phyloP scores from a whole-genome alignment of 2,888 invertebrate species.

The Notodonta ziczac region DNA sequence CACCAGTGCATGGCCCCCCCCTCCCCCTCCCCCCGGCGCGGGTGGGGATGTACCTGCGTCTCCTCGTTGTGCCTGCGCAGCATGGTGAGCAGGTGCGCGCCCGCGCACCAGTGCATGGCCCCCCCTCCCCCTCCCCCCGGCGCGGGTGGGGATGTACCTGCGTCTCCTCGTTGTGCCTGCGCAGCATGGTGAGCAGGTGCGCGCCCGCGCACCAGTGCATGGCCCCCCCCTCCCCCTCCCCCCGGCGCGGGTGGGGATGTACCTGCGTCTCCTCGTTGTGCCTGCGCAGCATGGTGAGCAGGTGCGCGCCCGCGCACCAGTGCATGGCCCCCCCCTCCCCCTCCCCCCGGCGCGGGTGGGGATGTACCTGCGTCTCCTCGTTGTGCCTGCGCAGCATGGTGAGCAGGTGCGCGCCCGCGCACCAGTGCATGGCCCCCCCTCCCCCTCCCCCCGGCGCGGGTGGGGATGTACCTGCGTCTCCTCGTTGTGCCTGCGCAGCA shows the following conservation, averaged over 20 bases:
- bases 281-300: slow-evolving; percentile 88
- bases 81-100: slow-evolving; percentile 88
- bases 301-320: slow-evolving; percentile 93
- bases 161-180: slow-evolving; percentile 86
- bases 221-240: too few relatives aligned
- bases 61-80: slow-evolving; percentile 87
- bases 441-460: too few relatives aligned
- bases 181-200: slow-evolving; percentile 88
- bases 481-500: slow-evolving; percentile 87
- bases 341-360: too few relatives aligned
- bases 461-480: slow-evolving; percentile 76
- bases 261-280: slow-evolving; percentile 86
- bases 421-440: slow-evolving; percentile 95
- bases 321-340: too few relatives aligned
- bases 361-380: slow-evolving; percentile 80
- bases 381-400: slow-evolving; percentile 88
- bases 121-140: too few relatives aligned
- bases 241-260: not conserved
- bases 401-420: slow-evolving; percentile 90
- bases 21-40: too few relatives aligned
- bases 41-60: slow-evolving; percentile 65
- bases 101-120: slow-evolving; percentile 95
- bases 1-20: slow-evolving; percentile 95
- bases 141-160: slow-evolving; percentile 52
- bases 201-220: slow-evolving; percentile 96